These are phyloP conservation scores for Gallirallus australis DNA, from an alignment of 2,797 vertebrate genomes.

Conservation along the genomic window DNA sequence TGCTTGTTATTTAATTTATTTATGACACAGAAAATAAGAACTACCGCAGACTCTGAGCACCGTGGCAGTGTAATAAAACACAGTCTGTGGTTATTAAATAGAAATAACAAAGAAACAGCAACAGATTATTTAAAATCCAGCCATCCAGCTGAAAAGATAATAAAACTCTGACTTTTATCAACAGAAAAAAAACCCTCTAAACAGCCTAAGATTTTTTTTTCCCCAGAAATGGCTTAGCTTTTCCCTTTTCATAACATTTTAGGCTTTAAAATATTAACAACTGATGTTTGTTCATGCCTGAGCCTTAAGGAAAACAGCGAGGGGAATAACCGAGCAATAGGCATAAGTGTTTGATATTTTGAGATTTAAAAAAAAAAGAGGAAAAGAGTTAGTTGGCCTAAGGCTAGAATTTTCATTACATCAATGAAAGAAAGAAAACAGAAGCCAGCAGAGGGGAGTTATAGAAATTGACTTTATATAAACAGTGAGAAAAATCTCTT, in stretches of 20 bases:
- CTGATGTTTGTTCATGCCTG: slow-evolving; percentile 18
- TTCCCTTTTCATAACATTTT: slow-evolving; percentile 18
- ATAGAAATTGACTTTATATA: slow-evolving; percentile 80
- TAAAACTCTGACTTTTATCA: slow-evolving; percentile 14
- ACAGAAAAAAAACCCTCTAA: background rate
- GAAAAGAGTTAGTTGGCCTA: slow-evolving; percentile 64
- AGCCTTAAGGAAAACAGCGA: slow-evolving; percentile 70
- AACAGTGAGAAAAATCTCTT: slow-evolving; percentile 72
- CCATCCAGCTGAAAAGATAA: slow-evolving; percentile 42
- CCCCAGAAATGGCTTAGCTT: background rate
- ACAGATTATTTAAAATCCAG: slow-evolving; percentile 58
- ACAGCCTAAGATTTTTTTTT: background rate
- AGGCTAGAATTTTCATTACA: slow-evolving; percentile 73
- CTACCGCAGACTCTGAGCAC: background rate
- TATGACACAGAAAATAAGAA: slow-evolving; percentile 44
- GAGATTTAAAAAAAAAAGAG: slow-evolving; percentile 35
- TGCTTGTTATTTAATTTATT: slow-evolving; percentile 33
- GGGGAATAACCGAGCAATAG: slow-evolving; percentile 51
- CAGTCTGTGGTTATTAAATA: slow-evolving; percentile 49
- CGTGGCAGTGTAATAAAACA: slow-evolving; percentile 34
- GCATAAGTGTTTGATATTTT: slow-evolving; percentile 61
- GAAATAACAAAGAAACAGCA: slow-evolving; percentile 59
- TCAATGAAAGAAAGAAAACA: slow-evolving; percentile 78
- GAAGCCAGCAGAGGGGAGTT: slow-evolving; percentile 74
- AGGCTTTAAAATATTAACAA: slow-evolving; percentile 52